Evolutionary conservation across 2,888 invertebrate species (phyloP), one percentile per base, ranked within the genome.

Genomic region (Ceriagrion tenellum): DNA sequence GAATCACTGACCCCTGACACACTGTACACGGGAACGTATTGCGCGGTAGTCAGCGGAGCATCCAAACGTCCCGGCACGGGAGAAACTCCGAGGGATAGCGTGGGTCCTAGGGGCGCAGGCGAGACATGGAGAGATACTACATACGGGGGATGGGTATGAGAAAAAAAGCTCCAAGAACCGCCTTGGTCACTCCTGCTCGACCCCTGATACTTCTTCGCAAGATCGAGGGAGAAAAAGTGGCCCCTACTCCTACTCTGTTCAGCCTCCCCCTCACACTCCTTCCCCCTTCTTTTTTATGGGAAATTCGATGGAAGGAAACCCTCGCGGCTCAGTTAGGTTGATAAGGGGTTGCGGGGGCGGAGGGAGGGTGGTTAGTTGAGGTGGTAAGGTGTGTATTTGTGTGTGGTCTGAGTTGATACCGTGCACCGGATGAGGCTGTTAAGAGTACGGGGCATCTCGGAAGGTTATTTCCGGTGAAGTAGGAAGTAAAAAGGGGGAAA

Each of bases 1-100:
- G 69, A 93, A 47, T 93, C 69, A 74, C 93, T 74, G 93, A 93
- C 69, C 93, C 74, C 93, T 93, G 93, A 93, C 93, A 69, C 93
- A 81, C 20, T 26, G 12, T 12, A 12, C 13, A 40, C 63, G 91
- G 59, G 59, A 20, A 40, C 35, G 30, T 23, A 47, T 23, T 69
- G 63, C 63, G 63, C 23, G 35, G 91, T 40, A 93, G 69, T 69
- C 63, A 69, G 47, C 47, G 69, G 69, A 93, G 93, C 93, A 69
- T 93, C 30, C 59, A 40, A 47, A 18, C 88, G n/a, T 47, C 47
- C 88, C 90, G 35, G 56, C 91, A 63, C 40, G 35, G 47, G 93
- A 63, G 69, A 69, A 74, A n/a, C n/a, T 63, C 63, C 91, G 63
- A 59, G 56, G 63, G 40, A 63, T 13, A 59, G 63, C 8, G n/a